Evolutionary conservation across 2,797 vertebrate species (phyloP), one percentile per base, ranked within the genome.

Genomic region (Calcarius lapponicus): DNA sequence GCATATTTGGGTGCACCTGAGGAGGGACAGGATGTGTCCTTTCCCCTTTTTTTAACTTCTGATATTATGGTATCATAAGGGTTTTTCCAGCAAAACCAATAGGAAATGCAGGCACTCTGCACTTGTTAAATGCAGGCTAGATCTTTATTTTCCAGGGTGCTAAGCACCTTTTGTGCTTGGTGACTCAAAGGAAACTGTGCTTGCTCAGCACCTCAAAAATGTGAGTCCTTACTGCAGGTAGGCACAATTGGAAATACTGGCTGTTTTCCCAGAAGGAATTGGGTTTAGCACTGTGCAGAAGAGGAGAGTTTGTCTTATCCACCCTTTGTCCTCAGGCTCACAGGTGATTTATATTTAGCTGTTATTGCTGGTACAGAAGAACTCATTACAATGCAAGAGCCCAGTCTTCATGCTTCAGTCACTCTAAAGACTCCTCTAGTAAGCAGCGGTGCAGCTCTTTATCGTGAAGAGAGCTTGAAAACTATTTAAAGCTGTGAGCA

Each of bases 401-500:
- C 53, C n/a, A 54, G 64, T n/a, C 61, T 78, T 86, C 47, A 16
- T 74, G 80, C 73, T 79, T 88, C 89, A 94, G 43, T 84, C 72
- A 31, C 66, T 91, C 73, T 58, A 28, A 75, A 89, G 73, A 25
- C 71, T 92, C 69, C 67, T 47, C 40, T 69, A 70, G 56, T 62
- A 91, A 92, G 70, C 43, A 84, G 67, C 8, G 15, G 25, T 65
- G 90, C 79, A 83, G 51, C 88, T 93, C 86, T 96, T 87, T 89
- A 61, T 48, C 47, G 47, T 76, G 81, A 96, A 96, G 95, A 95
- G 92, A 91, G 50, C 75, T 89, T 57, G 95, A 70, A 95, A 93
- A 91, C 70, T 92, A 56, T 95, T 96, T 97, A 89, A 96, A 95
- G 69, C 88, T 92, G 64, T 89, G 40, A 88, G 47, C 51, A 47